phyloP scores from a whole-genome alignment of 64 coral and sea anemone genomes.

The Cladopsammia gracilis region DNA sequence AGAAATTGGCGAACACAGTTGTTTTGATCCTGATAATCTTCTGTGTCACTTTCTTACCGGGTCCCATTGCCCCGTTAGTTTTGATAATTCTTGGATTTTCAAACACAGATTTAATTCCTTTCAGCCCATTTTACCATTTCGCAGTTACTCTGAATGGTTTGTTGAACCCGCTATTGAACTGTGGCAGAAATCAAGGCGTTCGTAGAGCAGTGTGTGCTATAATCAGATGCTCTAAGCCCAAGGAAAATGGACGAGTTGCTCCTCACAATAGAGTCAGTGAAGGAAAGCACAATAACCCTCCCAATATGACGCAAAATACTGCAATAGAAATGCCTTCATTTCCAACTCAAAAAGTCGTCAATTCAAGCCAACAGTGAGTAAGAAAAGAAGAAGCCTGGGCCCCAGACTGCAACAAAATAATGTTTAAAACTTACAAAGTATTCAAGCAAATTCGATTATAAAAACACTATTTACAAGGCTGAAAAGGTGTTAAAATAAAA shows the following conservation, averaged over 20 bases:
- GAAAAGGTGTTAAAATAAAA: too few relatives aligned
- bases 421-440: too few relatives aligned
- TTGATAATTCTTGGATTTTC: not conserved
- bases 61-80: not conserved
- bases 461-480: too few relatives aligned
- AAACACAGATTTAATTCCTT: not conserved
- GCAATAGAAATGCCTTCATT: too few relatives aligned
- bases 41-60: not conserved
- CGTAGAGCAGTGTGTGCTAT: not conserved
- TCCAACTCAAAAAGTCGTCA: too few relatives aligned
- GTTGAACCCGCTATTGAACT: not conserved
- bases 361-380: too few relatives aligned
- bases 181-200: not conserved
- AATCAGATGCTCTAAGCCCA: not conserved
- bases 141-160: not conserved
- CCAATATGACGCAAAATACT: not conserved
- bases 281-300: not conserved
- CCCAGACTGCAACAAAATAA: too few relatives aligned
- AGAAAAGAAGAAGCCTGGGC: too few relatives aligned
- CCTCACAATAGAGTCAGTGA: too few relatives aligned
- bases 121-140: not conserved
- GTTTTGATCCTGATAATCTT: not conserved
- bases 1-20: slow-evolving; percentile 19
- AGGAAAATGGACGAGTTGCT: not conserved
- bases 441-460: too few relatives aligned